phyloP scores from a whole-genome alignment of 2,797 vertebrate genomes.

The Phalloptychus januarius region DNA sequence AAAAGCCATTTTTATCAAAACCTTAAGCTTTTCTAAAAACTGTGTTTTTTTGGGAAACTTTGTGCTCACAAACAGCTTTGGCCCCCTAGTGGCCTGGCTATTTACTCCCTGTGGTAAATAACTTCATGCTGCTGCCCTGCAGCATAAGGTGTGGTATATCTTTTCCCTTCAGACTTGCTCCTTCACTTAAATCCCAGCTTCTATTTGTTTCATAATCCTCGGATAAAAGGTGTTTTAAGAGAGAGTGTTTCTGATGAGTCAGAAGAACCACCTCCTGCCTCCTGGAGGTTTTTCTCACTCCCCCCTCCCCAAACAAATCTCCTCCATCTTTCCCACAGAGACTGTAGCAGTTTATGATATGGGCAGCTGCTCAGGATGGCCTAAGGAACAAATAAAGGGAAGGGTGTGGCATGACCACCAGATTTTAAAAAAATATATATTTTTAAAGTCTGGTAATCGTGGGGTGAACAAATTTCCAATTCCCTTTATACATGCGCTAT shows the following conservation, averaged over 20 bases:
- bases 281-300: too few relatives aligned
- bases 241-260: not conserved
- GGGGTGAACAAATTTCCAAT: not conserved
- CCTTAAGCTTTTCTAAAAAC: not conserved
- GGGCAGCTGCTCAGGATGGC: not conserved
- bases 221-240: not conserved
- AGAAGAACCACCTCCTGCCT: not conserved
- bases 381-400: not conserved
- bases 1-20: not conserved
- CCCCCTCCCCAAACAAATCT: not conserved
- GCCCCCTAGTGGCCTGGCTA: not conserved
- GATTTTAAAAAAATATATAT: not conserved
- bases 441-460: not conserved
- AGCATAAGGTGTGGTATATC: not conserved
- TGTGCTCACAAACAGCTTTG: not conserved
- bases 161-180: not conserved
- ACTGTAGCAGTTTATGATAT: not conserved
- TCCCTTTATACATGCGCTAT: not conserved
- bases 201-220: not conserved
- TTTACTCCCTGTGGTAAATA: not conserved
- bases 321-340: not conserved
- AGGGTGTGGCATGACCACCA: not conserved
- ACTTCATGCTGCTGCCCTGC: too few relatives aligned
- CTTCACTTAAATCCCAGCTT: not conserved
- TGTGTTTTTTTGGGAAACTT: not conserved